Base-by-base conservation (phyloP, 2,888 invertebrate genomes). In the Eilema depressum region DNA sequence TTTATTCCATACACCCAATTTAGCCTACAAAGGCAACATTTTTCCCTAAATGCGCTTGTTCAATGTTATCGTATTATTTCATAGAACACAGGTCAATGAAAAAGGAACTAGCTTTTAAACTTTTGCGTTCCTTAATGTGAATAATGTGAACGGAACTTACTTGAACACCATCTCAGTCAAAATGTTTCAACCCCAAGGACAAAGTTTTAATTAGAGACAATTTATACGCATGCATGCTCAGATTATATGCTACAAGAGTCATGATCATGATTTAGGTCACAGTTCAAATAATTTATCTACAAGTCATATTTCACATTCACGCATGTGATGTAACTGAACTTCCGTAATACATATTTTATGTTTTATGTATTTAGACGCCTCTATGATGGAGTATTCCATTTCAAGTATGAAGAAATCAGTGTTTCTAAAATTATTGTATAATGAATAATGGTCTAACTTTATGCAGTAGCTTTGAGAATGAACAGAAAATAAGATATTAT, bases 201-300 rank as follows among this genome's bases (percentile, higher is more conserved):
- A 17, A 25, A 17, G 14, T 25, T 64, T 53, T 30, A 12, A 53
- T 65, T 37, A 23, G 17, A 12, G 7, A 23, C 53, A 56, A 30
- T 62, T 28, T 30, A 30, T 65, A 65, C 59, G 25, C 26, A 59
- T 17, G 26, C 59, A 59, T 59, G 25, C 2, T 23, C 20, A 41
- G 26, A 26, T 63, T 25, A 26, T n/a, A 53, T 30, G 47, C 12
- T 61, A 61, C 26, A 17, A 72, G 75, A 79, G 74, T 78, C 75
- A 75, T 53, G 53, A 53, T 8, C 77, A 77, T 71, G 69, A 73
- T 78, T 75, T 73, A 81, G 86, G 83, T 85, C 84, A 80, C 80
- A 85, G 88, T 82, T 88, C 85, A 85, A 80, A 75, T 75, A 80
- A 80, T 79, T 76, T 76, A 71, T 62, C n/a, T 33, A 26, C 62